These are phyloP conservation scores for Montifringilla adamsi DNA, from an alignment of 2,113 vertebrate genomes.

Conservation along the genomic window DNA sequence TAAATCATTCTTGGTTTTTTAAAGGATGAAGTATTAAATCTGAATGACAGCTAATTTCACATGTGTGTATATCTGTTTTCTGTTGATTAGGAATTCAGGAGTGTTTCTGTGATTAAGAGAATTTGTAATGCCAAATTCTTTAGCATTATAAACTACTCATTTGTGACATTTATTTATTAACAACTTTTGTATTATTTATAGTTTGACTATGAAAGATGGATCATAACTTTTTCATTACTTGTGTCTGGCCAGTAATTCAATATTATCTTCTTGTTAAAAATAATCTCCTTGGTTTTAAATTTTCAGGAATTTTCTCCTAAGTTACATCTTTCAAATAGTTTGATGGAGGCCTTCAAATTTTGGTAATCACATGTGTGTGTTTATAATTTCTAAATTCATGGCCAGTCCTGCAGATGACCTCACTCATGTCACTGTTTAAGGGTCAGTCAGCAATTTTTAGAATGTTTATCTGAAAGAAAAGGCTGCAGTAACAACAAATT, in stretches of 20 bases:
- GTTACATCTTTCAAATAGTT: background rate
- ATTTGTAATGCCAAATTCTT: background rate
- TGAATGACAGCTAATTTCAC: background rate
- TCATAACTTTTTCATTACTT: background rate
- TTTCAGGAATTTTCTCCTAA: background rate
- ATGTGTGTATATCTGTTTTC: background rate
- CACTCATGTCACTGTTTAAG: background rate
- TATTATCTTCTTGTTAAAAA: background rate
- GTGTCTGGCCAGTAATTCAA: background rate
- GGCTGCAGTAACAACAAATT: background rate
- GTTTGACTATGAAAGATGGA: background rate
- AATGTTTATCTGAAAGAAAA: background rate
- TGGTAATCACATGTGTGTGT: background rate
- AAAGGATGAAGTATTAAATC: background rate
- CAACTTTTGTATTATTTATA: background rate
- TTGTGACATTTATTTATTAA: background rate
- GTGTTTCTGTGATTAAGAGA: background rate
- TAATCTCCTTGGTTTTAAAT: background rate
- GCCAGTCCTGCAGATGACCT: background rate
- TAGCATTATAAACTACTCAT: background rate
- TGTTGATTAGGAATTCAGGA: background rate
- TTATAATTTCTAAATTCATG: background rate
- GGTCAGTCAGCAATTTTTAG: background rate
- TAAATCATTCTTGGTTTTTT: background rate
- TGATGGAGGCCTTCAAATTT: background rate